A percentile compares a stretch with the other conserved stretches of the same genome.
These are phyloP conservation scores for Poeciliopsis infans DNA, from an alignment of 2,797 vertebrate genomes.

Conservation along the genomic window DNA sequence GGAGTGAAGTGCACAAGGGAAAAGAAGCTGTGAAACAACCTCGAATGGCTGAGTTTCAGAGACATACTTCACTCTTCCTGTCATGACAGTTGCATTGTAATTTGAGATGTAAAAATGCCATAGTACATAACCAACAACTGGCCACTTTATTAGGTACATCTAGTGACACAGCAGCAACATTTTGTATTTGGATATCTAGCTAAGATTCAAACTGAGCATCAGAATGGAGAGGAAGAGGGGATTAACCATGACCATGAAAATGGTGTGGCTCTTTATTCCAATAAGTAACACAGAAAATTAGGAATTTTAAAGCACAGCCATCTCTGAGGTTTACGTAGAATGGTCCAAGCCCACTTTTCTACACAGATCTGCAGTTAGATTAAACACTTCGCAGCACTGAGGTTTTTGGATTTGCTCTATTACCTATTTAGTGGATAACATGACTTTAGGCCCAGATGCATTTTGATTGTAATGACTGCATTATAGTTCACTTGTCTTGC, in stretches of 20 bases:
- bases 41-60: constrained; percentile 51
- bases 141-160: not conserved
- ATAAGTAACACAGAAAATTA: not conserved
- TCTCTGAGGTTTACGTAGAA: not conserved
- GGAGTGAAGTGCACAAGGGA: constrained; percentile 34
- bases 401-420: constrained; percentile 32
- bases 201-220: not conserved
- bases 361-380: not conserved
- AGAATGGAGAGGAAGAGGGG: not conserved
- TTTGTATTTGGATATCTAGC: not conserved
- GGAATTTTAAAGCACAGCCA: not conserved
- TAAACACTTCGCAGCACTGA: constrained; percentile 1
- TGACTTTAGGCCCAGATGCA: constrained; percentile 18
- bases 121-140: constrained; percentile 15
- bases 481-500: constrained; percentile 43
- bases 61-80: constrained; percentile 32
- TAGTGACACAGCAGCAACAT: not conserved
- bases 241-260: not conserved
- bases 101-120: constrained; percentile 34
- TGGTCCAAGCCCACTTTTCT: not conserved
- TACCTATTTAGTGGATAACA: constrained; percentile 24
- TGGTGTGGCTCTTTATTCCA: not conserved
- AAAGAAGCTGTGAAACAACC: constrained; percentile 54
- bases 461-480: constrained; percentile 34
- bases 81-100: constrained; percentile 34